Evolutionary conservation across 2,888 invertebrate species (phyloP).

Genomic region (Campoplex nolae): DNA sequence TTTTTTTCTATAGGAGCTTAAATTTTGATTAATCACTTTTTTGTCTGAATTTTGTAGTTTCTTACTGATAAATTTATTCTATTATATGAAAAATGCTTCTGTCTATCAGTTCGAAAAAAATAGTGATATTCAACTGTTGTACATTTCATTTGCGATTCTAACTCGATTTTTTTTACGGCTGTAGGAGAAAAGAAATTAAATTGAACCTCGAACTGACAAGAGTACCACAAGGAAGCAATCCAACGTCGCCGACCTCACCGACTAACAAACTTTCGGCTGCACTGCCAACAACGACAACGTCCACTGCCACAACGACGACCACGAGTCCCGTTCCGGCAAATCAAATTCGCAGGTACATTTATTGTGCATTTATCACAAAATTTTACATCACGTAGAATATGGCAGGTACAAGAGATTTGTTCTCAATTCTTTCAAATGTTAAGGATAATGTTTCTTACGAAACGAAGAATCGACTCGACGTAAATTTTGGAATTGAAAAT

Average conservation of each 20-base stretch:
- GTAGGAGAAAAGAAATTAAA: conserved; percentile 83
- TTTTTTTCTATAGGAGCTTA: not conserved
- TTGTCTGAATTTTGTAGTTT: not conserved
- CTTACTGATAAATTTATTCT: not conserved
- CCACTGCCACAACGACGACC: conserved; percentile 86
- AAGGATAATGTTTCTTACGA: not conserved
- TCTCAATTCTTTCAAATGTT: not conserved
- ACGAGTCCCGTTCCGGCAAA: conserved; percentile 85
- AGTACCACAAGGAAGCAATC: conserved; percentile 82
- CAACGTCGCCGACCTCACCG: conserved; percentile 80
- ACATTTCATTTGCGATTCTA: conserved; percentile 4
- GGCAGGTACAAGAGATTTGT: not conserved
- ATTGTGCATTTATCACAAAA: conserved; percentile 22
- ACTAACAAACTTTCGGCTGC: conserved; percentile 79
- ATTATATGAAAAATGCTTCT: conserved; percentile 29
- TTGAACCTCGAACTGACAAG: conserved; percentile 82
- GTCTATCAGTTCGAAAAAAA: conserved; percentile 11
- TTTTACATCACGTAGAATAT: not conserved
- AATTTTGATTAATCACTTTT: not conserved
- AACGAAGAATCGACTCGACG: not conserved
- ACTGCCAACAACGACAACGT: conserved; percentile 83
- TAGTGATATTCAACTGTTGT: not conserved
- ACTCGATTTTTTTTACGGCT: not conserved
- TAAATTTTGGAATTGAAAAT: not conserved
- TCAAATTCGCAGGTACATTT: conserved; percentile 83